Evolutionary conservation across 2,797 vertebrate genomes (phyloP).

Genomic region (Malacoraja senta): DNA sequence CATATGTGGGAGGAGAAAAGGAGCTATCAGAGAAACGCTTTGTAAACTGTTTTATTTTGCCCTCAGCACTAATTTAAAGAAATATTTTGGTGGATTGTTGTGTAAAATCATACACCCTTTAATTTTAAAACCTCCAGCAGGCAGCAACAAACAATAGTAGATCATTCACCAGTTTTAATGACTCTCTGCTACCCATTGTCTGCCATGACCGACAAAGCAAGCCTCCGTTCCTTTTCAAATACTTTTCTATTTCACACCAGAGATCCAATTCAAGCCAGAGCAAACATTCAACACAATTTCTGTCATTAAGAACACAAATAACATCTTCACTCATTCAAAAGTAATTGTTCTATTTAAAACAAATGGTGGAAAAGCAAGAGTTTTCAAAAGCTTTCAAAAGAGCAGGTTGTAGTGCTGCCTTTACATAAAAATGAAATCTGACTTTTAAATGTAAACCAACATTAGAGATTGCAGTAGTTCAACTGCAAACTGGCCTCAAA

Average conservation of each 20-base stretch:
- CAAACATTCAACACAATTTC: background rate
- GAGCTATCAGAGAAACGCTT: too few species aligned
- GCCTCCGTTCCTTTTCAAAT: background rate
- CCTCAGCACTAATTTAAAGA: background rate
- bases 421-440: background rate
- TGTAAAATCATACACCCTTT: background rate
- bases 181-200: background rate
- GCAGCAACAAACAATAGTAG: background rate
- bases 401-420: background rate
- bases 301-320: background rate
- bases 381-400: background rate
- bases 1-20: too few species aligned
- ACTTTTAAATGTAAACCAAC: background rate
- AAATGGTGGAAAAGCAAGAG: background rate
- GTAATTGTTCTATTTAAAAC: background rate
- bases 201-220: background rate
- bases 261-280: background rate
- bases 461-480: background rate
- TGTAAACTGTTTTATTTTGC: background rate
- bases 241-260: background rate
- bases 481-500: too few species aligned
- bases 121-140: background rate
- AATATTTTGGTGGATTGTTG: background rate
- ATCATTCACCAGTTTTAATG: background rate
- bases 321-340: background rate